Evolutionary conservation across 2,113 vertebrate species (phyloP), one percentile per base, ranked within the genome.

Genomic region (Azemiops feae): DNA sequence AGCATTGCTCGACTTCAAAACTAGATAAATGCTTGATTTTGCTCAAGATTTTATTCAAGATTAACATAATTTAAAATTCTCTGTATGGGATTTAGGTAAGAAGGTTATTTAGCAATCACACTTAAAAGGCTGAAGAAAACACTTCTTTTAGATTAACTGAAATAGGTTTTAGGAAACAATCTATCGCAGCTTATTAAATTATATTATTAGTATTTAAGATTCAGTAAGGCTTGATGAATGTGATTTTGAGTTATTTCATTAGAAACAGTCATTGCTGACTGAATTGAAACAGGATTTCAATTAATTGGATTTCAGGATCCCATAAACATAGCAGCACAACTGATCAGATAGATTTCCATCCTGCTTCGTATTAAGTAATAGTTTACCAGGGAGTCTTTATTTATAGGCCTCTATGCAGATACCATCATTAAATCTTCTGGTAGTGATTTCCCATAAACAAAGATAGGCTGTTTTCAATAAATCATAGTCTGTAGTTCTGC

Each of bases 1-100:
- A 50, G 0, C 18, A 85, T 89, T 93, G 25, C 39, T 1, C 9
- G 10, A 89, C 58, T 52, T 90, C 34, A 53, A 54, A 55, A 23
- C 14, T 57, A 34, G 20, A 43, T 47, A 50, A 69, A 50, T 88
- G 5, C 74, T 45, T 54, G n/a, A 25, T 50, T 91, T 45, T 91
- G 47, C 69, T 45, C 57, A 89, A 16, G 85, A 90, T 4, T 60
- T 60, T 23, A 90, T 2, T 8, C 87, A 58, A 0, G 10, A 3
- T 88, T 53, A 81, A 93, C 20, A 53, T 74, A 4, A 58, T 93
- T n/a, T 92, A 93, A 4, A 87, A 85, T 55, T 74, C 18, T 50
- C 12, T 58, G 11, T 39, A 34, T 22, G 25, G 7, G 16, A 85
- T 53, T 39, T 18, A 57, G 6, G 27, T 4, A 30, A n/a, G 12